These are phyloP conservation scores for Pitangus sulphuratus DNA, from an alignment of 2,797 vertebrate species.

Conservation along the genomic window DNA sequence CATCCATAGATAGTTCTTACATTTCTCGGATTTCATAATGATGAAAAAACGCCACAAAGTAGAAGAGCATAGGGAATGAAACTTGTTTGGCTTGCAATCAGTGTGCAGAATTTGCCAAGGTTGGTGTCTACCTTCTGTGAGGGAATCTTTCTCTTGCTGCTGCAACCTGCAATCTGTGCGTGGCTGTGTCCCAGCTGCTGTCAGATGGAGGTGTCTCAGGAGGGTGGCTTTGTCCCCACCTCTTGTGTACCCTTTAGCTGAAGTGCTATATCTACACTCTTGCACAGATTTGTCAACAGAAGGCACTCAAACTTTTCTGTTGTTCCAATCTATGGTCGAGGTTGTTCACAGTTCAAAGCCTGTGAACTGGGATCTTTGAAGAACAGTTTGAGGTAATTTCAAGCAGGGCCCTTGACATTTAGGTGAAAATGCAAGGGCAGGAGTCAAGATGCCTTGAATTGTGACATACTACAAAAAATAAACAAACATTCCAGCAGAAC, in stretches of 20 bases:
- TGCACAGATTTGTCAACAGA: slow-evolving; percentile 13
- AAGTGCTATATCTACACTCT: background rate
- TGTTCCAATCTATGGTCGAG: background rate
- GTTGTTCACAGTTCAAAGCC: background rate
- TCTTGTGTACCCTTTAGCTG: background rate
- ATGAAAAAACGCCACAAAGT: background rate
- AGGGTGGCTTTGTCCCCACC: background rate
- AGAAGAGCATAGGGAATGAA: background rate
- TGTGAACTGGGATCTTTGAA: background rate
- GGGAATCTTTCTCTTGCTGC: background rate
- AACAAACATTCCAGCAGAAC: background rate
- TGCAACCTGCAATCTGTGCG: slow-evolving; percentile 3
- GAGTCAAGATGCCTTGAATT: background rate
- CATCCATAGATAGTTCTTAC: background rate
- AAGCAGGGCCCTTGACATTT: background rate
- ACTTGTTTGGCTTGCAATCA: slow-evolving; percentile 7
- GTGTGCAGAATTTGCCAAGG: background rate
- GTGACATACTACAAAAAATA: background rate
- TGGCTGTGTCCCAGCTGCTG: slow-evolving; percentile 21
- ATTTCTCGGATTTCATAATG: background rate
- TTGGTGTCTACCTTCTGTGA: background rate
- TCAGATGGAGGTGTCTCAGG: background rate
- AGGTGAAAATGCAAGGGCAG: background rate
- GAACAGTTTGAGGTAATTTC: background rate
- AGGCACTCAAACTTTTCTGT: background rate